phyloP scores from a whole-genome alignment of 2,888 invertebrate genomes.

The Miltochrista miniata region DNA sequence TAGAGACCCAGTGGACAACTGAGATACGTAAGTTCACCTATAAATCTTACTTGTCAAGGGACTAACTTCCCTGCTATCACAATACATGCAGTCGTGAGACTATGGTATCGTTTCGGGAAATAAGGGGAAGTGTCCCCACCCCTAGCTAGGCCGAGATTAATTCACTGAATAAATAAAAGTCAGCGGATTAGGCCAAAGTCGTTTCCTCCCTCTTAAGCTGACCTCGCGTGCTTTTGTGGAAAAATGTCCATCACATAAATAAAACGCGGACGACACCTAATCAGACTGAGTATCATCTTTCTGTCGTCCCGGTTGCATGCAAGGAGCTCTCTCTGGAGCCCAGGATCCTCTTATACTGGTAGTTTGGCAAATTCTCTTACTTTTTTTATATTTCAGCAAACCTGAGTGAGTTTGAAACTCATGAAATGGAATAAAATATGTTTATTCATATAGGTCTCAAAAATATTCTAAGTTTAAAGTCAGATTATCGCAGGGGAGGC shows the following conservation, averaged over 20 bases:
- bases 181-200: conserved; percentile 82
- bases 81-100: conserved; percentile 63
- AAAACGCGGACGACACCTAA: conserved; percentile 66
- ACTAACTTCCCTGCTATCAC: conserved; percentile 60
- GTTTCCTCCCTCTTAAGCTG: conserved; percentile 81
- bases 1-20: conserved; percentile 26
- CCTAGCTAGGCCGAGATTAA: conserved; percentile 73
- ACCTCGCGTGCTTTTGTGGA: conserved; percentile 81
- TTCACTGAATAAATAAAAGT: conserved; percentile 84
- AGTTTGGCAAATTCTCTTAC: too few species aligned
- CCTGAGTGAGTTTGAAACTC: too few species aligned
- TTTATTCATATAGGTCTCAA: too few species aligned
- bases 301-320: too few species aligned
- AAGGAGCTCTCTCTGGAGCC: too few species aligned
- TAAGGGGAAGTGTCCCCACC: conserved; percentile 70
- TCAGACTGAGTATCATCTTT: conserved; percentile 56
- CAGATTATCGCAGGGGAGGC: too few species aligned
- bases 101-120: conserved; percentile 64
- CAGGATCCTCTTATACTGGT: too few species aligned
- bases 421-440: too few species aligned
- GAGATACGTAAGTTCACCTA: conserved; percentile 45
- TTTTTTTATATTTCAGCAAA: too few species aligned
- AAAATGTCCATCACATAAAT: conserved; percentile 79
- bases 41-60: conserved; percentile 61
- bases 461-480: too few species aligned